phyloP scores from a whole-genome alignment of 2,888 invertebrate genomes.

The Stenchaetothrips biformis region DNA sequence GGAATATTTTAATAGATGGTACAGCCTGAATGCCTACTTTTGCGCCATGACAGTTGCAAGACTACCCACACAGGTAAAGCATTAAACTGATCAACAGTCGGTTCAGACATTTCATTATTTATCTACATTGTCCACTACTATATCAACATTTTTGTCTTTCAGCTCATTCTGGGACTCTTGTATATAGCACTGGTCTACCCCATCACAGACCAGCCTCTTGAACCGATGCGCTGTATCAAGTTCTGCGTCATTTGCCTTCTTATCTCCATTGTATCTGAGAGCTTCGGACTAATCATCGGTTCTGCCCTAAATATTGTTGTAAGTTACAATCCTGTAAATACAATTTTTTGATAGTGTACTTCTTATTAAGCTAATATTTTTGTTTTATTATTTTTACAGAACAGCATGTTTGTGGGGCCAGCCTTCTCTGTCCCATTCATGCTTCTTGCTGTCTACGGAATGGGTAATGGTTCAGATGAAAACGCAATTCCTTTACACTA shows the following conservation, averaged over 20 bases:
- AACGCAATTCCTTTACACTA: constrained; percentile 68
- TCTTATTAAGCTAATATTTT: background rate
- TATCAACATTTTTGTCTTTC: constrained; percentile 18
- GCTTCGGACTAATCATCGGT: constrained; percentile 69
- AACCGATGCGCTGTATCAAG: constrained; percentile 59
- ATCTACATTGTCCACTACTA: background rate
- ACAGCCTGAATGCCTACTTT: constrained; percentile 72
- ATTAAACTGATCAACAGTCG: background rate
- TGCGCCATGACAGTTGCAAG: constrained; percentile 66
- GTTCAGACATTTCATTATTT: constrained; percentile 26
- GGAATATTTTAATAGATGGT: constrained; percentile 84
- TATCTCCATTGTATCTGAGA: constrained; percentile 71
- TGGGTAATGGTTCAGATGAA: constrained; percentile 63
- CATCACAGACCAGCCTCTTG: constrained; percentile 71
- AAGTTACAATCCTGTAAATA: constrained; percentile 45
- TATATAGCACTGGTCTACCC: constrained; percentile 68
- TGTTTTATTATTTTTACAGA: constrained; percentile 52
- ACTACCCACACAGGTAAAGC: constrained; percentile 62
- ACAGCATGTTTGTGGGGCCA: constrained; percentile 85
- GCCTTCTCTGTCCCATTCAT: constrained; percentile 81
- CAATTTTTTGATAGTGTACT: constrained; percentile 28
- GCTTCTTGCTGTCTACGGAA: constrained; percentile 79
- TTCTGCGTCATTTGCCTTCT: constrained; percentile 66
- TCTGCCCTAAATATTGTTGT: constrained; percentile 72
- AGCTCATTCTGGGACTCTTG: constrained; percentile 56